Percentiles rank a stretch among this genome's conserved stretches.
Conservation (phyloP, 1,140 invertebrate genomes). For the Drosophila gunungcola region DNA sequence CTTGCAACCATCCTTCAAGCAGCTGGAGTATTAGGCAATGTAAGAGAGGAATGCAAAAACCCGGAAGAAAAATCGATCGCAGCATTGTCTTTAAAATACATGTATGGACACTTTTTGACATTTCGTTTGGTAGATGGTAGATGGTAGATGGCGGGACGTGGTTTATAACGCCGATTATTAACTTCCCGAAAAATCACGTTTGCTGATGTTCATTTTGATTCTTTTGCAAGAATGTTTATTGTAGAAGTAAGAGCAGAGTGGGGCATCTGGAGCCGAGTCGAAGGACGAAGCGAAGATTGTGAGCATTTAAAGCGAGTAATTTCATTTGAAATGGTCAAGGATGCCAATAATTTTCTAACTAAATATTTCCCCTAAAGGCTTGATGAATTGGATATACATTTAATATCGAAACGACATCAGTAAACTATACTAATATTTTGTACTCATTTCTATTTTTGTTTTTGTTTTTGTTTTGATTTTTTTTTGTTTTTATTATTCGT, state of each 20-base stretch:
- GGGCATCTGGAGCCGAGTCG: conserved; percentile 2
- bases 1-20: not conserved
- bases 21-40: conserved; percentile 10
- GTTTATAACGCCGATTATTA: not conserved
- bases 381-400: conserved; percentile 3
- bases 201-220: conserved; percentile 12
- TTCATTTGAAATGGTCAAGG: conserved; percentile 14
- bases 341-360: conserved; percentile 32
- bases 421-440: conserved; percentile 50
- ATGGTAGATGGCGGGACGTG: conserved; percentile 37
- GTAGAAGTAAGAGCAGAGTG: conserved; percentile 1
- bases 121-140: too few relatives aligned
- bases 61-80: conserved; percentile 65
- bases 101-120: conserved; percentile 19
- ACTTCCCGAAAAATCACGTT: too few relatives aligned
- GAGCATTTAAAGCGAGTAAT: conserved; percentile 1
- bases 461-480: conserved; percentile 1
- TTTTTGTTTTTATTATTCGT: conserved; percentile 7
- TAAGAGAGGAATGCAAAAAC: conserved; percentile 29
- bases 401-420: conserved; percentile 41
- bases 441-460: conserved; percentile 46
- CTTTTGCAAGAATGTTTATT: conserved; percentile 5
- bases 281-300: conserved; percentile 14
- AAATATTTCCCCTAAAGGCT: conserved; percentile 16
- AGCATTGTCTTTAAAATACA: not conserved